phyloP scores from a whole-genome alignment of 2,888 invertebrate genomes.

The Abrostola tripartita region DNA sequence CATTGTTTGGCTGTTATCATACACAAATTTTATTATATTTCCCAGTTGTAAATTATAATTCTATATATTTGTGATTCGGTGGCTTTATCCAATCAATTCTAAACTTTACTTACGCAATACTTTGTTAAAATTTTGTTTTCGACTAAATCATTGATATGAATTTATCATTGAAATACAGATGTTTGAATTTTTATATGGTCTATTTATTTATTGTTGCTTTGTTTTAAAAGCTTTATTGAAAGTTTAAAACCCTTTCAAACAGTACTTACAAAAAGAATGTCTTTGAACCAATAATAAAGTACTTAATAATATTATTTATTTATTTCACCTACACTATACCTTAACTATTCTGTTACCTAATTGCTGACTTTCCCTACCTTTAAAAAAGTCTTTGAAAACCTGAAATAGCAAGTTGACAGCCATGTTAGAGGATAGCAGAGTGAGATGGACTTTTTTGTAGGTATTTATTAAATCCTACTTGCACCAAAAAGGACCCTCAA shows the following conservation, averaged over 20 bases:
- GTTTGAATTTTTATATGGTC: slow-evolving; percentile 81
- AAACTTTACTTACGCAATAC: slow-evolving; percentile 77
- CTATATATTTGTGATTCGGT: slow-evolving; percentile 60
- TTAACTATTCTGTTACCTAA: neutral
- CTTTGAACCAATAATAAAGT: slow-evolving; percentile 51
- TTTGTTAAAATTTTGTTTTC: slow-evolving; percentile 86
- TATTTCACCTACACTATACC: slow-evolving; percentile 23
- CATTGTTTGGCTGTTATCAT: slow-evolving; percentile 66
- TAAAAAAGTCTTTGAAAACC: no score
- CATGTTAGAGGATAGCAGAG: no score
- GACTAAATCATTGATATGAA: slow-evolving; percentile 86
- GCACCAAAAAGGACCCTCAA: no score
- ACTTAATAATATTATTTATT: slow-evolving; percentile 45
- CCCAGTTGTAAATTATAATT: slow-evolving; percentile 52
- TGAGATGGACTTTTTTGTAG: no score
- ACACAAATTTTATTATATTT: slow-evolving; percentile 67
- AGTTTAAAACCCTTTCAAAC: slow-evolving; percentile 46
- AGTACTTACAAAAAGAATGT: slow-evolving; percentile 49
- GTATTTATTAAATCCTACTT: no score
- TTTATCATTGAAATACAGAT: slow-evolving; percentile 85
- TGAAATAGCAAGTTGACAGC: no score
- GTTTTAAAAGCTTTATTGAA: slow-evolving; percentile 51
- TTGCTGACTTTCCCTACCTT: no score
- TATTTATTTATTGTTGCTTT: slow-evolving; percentile 61
- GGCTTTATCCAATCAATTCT: slow-evolving; percentile 85